These are phyloP conservation scores for Selenia dentaria DNA, from an alignment of 2,888 invertebrate species.

Conservation along the genomic window DNA sequence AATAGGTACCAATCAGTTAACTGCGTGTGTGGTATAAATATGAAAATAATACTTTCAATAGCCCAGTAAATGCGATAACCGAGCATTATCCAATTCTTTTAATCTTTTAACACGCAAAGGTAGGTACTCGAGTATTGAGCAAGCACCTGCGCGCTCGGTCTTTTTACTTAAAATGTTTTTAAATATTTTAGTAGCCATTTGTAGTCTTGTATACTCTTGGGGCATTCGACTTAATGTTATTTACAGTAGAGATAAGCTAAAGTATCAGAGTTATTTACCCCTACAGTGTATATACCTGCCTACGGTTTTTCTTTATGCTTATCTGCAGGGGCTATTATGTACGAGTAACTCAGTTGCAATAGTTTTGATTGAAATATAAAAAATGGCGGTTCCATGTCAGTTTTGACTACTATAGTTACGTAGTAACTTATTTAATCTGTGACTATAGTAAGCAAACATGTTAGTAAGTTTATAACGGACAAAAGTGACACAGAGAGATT, in stretches of 20 bases:
- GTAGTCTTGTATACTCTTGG: slow-evolving; percentile 5
- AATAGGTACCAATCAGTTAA: too few species aligned
- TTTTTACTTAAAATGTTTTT: slow-evolving; percentile 32
- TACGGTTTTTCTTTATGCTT: too few species aligned
- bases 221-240: slow-evolving; percentile 12
- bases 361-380: too few species aligned
- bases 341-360: too few species aligned
- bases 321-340: too few species aligned
- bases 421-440: too few species aligned
- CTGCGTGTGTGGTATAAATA: slow-evolving; percentile 25
- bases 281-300: too few species aligned
- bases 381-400: too few species aligned
- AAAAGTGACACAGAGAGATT: too few species aligned
- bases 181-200: slow-evolving; percentile 31
- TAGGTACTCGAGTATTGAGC: slow-evolving; percentile 19
- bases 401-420: too few species aligned
- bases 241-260: neutral
- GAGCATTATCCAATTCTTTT: slow-evolving; percentile 32
- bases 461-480: too few species aligned
- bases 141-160: slow-evolving; percentile 30
- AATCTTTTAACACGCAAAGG: slow-evolving; percentile 42
- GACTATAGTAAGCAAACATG: too few species aligned
- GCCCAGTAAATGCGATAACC: slow-evolving; percentile 35
- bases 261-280: neutral
- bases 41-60: slow-evolving; percentile 38